Percentiles rank a stretch among this genome's conserved stretches.
phyloP scores from a whole-genome alignment of 2,888 invertebrate species.

The Cheilosia grossa region DNA sequence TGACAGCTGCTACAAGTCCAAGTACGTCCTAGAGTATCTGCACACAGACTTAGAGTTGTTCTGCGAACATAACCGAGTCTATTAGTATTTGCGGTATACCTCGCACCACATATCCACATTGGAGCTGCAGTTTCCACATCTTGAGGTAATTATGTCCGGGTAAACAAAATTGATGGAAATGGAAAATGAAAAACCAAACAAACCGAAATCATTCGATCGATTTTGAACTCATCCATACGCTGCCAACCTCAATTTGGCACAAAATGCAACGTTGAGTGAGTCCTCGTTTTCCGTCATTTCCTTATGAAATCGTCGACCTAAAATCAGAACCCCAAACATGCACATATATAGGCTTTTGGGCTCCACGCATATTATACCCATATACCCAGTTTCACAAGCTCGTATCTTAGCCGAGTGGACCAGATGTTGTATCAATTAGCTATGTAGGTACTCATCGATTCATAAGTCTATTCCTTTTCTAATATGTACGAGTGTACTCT shows the following conservation, averaged over 20 bases:
- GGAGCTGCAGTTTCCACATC: not conserved
- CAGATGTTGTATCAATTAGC: constrained; percentile 72
- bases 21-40: no score
- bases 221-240: constrained; percentile 22
- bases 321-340: constrained; percentile 51
- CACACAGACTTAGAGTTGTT: not conserved
- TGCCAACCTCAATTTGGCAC: constrained; percentile 41
- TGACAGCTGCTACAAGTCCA: no score
- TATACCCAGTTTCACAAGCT: not conserved
- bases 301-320: constrained; percentile 33
- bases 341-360: constrained; percentile 21
- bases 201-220: constrained; percentile 24
- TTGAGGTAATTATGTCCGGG: not conserved
- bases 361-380: constrained; percentile 15
- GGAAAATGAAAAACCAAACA: constrained; percentile 27
- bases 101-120: not conserved
- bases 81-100: not conserved
- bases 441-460: constrained; percentile 67
- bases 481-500: constrained; percentile 20
- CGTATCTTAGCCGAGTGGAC: constrained; percentile 31
- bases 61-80: not conserved
- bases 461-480: constrained; percentile 61
- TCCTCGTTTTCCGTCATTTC: constrained; percentile 36
- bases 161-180: constrained; percentile 23
- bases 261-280: constrained; percentile 11